phyloP scores from a whole-genome alignment of 2,113 vertebrate species.

The Eudyptes chrysolophus region DNA sequence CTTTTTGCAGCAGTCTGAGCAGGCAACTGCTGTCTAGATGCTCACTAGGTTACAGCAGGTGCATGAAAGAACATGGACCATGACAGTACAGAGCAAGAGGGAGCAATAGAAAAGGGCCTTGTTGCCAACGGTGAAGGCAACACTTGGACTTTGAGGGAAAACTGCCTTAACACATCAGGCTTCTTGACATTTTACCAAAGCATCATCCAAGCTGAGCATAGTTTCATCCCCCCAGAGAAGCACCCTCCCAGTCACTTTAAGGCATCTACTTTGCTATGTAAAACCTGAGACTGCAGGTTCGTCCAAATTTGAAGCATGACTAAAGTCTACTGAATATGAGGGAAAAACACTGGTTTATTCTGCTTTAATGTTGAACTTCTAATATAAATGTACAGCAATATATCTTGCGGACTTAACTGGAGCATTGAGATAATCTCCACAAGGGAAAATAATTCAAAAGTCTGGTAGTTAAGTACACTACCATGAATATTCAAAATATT shows the following conservation, averaged over 20 bases:
- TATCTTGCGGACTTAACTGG: not conserved
- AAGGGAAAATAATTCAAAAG: not conserved
- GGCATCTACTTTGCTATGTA: fast-evolving
- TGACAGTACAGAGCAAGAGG: not conserved
- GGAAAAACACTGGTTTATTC: not conserved
- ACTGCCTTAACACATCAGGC: fast-evolving
- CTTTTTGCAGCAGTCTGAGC: not conserved
- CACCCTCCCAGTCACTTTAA: not conserved
- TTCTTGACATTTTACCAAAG: not conserved
- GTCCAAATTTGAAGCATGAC: not conserved
- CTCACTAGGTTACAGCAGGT: not conserved
- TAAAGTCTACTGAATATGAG: not conserved
- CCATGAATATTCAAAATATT: not conserved
- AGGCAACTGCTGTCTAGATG: not conserved
- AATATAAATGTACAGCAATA: not conserved
- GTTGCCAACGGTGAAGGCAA: not conserved
- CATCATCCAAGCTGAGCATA: fast-evolving
- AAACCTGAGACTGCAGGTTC: not conserved
- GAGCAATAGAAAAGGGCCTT: not conserved
- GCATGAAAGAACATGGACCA: fast-evolving
- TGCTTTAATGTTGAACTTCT: not conserved
- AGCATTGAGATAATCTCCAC: not conserved
- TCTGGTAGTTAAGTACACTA: not conserved
- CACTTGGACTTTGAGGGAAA: not conserved
- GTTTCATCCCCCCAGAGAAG: not conserved